phyloP scores from a whole-genome alignment of 2,113 vertebrate genomes.

The Pteropus alecto region DNA sequence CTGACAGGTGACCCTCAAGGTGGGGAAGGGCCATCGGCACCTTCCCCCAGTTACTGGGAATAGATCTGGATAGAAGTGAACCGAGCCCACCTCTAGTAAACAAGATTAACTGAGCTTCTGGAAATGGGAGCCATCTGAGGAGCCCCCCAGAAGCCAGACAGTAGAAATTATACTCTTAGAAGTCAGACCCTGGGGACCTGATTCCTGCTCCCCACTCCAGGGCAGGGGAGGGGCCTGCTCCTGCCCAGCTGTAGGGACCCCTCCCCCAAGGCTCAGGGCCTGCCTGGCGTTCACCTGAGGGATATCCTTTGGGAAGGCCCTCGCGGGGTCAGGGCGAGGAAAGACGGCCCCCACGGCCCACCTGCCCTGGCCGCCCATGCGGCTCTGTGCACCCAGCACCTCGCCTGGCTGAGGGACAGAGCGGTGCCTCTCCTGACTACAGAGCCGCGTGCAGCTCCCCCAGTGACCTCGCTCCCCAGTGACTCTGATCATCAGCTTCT shows the following conservation, averaged over 20 bases:
- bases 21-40: not conserved
- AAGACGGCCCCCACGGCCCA: not conserved
- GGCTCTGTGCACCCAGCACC: not conserved
- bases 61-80: not conserved
- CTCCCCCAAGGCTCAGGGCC: not conserved
- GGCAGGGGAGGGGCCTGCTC: not conserved
- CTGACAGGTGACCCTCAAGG: not conserved
- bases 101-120: not conserved
- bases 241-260: not conserved
- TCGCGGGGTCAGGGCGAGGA: too few relatives aligned
- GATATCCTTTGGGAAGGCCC: not conserved
- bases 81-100: not conserved
- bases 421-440: not conserved
- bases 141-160: not conserved
- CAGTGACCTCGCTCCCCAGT: not conserved
- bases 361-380: not conserved
- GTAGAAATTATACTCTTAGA: not conserved
- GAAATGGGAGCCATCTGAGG: not conserved
- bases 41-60: not conserved
- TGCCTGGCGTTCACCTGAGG: not conserved
- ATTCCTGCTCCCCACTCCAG: too few relatives aligned
- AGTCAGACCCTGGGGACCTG: not conserved
- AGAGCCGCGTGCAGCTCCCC: rapidly evolving
- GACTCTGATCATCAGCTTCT: not conserved
- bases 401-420: not conserved